These are phyloP conservation scores for Anorthoa munda DNA, from an alignment of 2,888 invertebrate species.

Conservation along the genomic window DNA sequence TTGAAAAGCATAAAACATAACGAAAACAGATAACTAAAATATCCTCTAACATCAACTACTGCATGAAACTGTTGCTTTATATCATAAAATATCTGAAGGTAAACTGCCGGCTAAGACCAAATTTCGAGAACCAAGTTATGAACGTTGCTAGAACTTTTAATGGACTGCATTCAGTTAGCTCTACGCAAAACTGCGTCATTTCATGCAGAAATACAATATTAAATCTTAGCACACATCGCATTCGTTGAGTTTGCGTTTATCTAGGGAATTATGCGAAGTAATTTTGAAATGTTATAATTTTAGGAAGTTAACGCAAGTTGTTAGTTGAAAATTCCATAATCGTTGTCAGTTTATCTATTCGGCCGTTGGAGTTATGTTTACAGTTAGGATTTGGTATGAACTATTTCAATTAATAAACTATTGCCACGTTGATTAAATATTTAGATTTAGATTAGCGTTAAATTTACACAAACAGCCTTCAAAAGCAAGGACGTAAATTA, in stretches of 20 bases:
- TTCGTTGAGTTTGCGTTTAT: slow-evolving; percentile 62
- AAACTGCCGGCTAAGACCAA: slow-evolving; percentile 72
- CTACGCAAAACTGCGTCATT: slow-evolving; percentile 78
- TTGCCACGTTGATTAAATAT: slow-evolving; percentile 17
- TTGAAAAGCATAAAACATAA: slow-evolving; percentile 9
- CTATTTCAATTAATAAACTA: slow-evolving; percentile 31
- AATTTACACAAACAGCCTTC: background rate
- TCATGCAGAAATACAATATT: slow-evolving; percentile 66
- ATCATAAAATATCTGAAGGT: slow-evolving; percentile 62
- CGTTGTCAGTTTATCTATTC: slow-evolving; percentile 27
- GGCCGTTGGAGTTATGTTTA: slow-evolving; percentile 24
- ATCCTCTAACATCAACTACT: slow-evolving; percentile 3
- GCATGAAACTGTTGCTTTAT: slow-evolving; percentile 47
- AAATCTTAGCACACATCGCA: slow-evolving; percentile 68
- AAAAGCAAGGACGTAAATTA: background rate
- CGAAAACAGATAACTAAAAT: slow-evolving; percentile 12
- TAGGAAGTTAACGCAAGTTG: slow-evolving; percentile 56
- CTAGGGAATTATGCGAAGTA: slow-evolving; percentile 61
- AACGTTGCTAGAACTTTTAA: slow-evolving; percentile 84
- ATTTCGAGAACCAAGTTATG: slow-evolving; percentile 74
- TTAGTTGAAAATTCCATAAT: slow-evolving; percentile 43
- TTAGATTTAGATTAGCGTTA: background rate
- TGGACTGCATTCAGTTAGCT: slow-evolving; percentile 83
- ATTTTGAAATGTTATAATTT: slow-evolving; percentile 59
- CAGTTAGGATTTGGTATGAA: slow-evolving; percentile 3